phyloP scores from a whole-genome alignment of 2,113 vertebrate genomes.

The Mustelus asterias region DNA sequence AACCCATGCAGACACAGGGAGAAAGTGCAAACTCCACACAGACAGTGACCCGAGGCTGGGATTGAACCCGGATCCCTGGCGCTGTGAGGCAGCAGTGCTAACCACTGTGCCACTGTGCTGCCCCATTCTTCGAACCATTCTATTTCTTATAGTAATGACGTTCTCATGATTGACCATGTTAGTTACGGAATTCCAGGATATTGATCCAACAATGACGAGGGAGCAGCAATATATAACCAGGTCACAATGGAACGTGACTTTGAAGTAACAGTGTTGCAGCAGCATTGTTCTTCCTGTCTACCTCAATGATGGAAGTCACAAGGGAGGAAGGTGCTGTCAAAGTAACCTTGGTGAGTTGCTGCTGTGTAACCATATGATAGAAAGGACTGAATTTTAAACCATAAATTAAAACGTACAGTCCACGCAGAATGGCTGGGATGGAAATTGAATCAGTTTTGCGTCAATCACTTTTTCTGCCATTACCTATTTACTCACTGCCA shows the following conservation, averaged over 20 bases:
- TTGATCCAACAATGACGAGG: background rate
- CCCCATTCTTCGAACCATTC: background rate
- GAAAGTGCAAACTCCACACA: too few relatives aligned
- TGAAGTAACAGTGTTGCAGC: background rate
- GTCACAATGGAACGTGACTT: background rate
- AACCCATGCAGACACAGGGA: too few relatives aligned
- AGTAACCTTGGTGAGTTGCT: background rate
- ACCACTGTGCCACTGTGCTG: too few relatives aligned
- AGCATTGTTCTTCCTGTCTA: background rate
- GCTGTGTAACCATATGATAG: background rate
- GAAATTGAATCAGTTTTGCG: background rate
- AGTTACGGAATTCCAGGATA: background rate
- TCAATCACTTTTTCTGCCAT: background rate
- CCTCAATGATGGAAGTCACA: background rate
- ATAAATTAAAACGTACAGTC: background rate
- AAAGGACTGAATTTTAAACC: background rate
- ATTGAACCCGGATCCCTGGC: too few relatives aligned
- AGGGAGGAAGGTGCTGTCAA: background rate
- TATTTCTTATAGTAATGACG: background rate
- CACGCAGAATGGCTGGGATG: background rate
- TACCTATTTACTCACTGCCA: background rate
- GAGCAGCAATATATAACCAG: background rate
- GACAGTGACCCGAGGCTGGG: too few relatives aligned
- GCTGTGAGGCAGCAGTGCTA: too few relatives aligned
- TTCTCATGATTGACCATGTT: background rate